Percentiles rank a stretch among this genome's conserved stretches.
These are phyloP conservation scores for Fragum sueziense DNA, from an alignment of 2,888 invertebrate genomes.

Conservation along the genomic window DNA sequence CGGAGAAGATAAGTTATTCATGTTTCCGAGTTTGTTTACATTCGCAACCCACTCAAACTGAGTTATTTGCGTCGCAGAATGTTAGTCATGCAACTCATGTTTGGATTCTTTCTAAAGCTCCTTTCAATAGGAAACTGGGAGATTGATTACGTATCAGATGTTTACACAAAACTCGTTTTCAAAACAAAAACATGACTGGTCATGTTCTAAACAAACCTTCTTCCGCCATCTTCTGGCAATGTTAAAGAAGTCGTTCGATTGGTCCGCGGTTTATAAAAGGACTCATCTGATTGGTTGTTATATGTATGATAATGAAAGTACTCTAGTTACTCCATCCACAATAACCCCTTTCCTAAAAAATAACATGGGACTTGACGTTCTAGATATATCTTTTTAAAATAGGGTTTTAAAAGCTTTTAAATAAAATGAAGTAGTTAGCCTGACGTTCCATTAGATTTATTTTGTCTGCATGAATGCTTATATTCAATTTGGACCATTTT, in stretches of 20 bases:
- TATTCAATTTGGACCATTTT: too few species aligned
- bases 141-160: slow-evolving; percentile 22
- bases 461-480: too few species aligned
- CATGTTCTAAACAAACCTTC: slow-evolving; percentile 58
- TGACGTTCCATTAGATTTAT: too few species aligned
- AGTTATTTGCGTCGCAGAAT: background rate
- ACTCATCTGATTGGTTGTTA: slow-evolving; percentile 32
- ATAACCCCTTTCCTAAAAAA: too few species aligned
- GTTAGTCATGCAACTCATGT: too few species aligned
- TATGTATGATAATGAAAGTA: background rate
- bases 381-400: too few species aligned
- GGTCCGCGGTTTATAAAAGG: slow-evolving; percentile 14
- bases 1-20: slow-evolving; percentile 14
- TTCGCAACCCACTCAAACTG: slow-evolving; percentile 42
- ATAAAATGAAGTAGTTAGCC: too few species aligned
- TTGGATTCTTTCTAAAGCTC: too few species aligned
- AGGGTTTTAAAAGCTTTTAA: too few species aligned
- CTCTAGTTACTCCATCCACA: background rate
- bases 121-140: slow-evolving; percentile 7
- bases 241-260: background rate
- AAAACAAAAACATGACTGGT: slow-evolving; percentile 50
- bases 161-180: slow-evolving; percentile 14
- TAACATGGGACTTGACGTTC: too few species aligned
- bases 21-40: slow-evolving; percentile 43
- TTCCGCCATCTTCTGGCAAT: slow-evolving; percentile 56